Percentiles rank a stretch among this genome's conserved stretches.
These are phyloP conservation scores for Ginglymostoma cirratum DNA, from an alignment of 2,113 vertebrate species.

Conservation along the genomic window DNA sequence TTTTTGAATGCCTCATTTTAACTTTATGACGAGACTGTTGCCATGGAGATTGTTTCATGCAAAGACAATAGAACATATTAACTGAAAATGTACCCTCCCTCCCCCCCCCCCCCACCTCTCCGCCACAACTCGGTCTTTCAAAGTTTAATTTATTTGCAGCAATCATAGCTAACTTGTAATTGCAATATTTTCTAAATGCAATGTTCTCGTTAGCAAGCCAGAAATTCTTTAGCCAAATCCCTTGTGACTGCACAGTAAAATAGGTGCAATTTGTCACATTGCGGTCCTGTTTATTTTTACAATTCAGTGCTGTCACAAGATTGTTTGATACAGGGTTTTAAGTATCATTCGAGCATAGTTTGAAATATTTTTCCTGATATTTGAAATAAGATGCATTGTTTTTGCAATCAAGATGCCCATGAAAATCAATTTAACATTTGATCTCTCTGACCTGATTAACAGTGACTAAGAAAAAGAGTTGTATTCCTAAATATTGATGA, in stretches of 20 bases:
- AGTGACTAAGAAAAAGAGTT: neutral
- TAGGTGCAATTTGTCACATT: neutral
- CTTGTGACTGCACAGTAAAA: neutral
- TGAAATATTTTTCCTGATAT: neutral
- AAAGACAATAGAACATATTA: neutral
- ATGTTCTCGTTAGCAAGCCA: neutral
- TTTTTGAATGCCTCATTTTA: neutral
- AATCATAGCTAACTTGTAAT: neutral
- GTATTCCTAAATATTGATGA: neutral
- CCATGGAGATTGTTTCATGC: neutral
- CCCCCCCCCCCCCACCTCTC: too few species aligned
- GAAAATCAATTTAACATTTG: neutral
- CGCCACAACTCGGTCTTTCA: neutral
- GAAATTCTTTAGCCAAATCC: neutral
- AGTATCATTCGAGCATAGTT: neutral
- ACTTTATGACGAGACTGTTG: neutral
- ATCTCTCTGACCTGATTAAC: neutral
- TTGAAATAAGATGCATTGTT: neutral
- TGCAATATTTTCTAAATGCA: neutral
- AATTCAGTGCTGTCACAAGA: neutral
- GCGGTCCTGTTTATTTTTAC: neutral
- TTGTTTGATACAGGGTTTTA: neutral
- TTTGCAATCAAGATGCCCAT: neutral
- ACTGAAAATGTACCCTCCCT: neutral
- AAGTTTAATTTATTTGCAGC: neutral